These are phyloP conservation scores for Ancistrus triradiatus DNA, from an alignment of 2,113 vertebrate genomes.

Conservation along the genomic window DNA sequence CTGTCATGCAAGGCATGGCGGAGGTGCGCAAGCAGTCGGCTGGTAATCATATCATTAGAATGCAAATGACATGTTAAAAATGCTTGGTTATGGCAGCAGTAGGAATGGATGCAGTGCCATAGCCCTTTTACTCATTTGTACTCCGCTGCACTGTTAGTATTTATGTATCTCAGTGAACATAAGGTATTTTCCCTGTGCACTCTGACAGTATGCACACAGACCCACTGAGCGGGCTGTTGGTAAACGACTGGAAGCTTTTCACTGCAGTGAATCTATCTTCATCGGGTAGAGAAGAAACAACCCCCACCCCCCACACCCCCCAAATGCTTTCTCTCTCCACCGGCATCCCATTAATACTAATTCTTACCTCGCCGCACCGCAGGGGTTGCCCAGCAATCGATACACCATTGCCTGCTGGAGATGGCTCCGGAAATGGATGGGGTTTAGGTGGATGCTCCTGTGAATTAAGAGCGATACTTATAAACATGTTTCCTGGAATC, in stretches of 20 bases:
- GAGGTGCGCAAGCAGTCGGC: slow-evolving; percentile 24
- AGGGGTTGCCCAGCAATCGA: slow-evolving; percentile 68
- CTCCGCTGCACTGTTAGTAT: slow-evolving; percentile 21
- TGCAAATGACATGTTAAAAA: slow-evolving; percentile 37
- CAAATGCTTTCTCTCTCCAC: neutral
- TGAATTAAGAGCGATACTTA: slow-evolving; percentile 45
- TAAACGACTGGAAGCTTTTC: slow-evolving; percentile 30
- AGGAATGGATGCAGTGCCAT: slow-evolving; percentile 23
- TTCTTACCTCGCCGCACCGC: slow-evolving; percentile 71
- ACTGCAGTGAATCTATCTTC: slow-evolving; percentile 32
- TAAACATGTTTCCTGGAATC: slow-evolving; percentile 20
- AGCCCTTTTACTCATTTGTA: slow-evolving; percentile 21
- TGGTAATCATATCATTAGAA: slow-evolving; percentile 40
- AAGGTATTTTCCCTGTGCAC: slow-evolving; percentile 29
- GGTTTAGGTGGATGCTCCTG: slow-evolving; percentile 71
- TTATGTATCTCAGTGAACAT: slow-evolving; percentile 32
- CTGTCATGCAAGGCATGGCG: slow-evolving; percentile 27
- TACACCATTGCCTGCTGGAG: slow-evolving; percentile 68
- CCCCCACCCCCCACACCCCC: neutral
- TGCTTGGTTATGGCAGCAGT: slow-evolving; percentile 10
- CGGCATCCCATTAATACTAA: slow-evolving; percentile 29
- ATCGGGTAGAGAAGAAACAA: neutral
- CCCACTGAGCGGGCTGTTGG: slow-evolving; percentile 24
- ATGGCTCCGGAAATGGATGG: slow-evolving; percentile 72
- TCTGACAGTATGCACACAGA: slow-evolving; percentile 7